A percentile compares a stretch with the other conserved stretches of the same genome.
Evolutionary conservation across 2,888 invertebrate species (phyloP).

Genomic region (Oconnorella tubifera): DNA sequence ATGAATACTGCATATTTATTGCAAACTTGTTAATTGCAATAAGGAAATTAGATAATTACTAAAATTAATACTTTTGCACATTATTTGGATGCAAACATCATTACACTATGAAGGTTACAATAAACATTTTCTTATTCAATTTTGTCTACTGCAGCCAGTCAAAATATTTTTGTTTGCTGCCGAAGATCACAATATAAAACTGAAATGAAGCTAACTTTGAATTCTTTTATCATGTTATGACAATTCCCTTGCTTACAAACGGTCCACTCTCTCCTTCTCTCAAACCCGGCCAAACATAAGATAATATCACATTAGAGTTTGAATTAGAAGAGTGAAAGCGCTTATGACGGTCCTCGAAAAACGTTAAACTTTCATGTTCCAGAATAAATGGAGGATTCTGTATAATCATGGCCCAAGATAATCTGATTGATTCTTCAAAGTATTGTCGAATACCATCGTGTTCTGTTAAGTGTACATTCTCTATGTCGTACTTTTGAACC

Average conservation of each 20-base stretch:
- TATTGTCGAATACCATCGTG: constrained; percentile 60
- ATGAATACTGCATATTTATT: no score
- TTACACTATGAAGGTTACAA: no score
- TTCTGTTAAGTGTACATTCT: no score
- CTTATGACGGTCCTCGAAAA: constrained; percentile 73
- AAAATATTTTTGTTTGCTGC: no score
- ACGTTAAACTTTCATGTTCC: constrained; percentile 62
- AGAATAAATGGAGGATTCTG: constrained; percentile 59
- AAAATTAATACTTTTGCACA: no score
- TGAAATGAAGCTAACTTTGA: background rate
- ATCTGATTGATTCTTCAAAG: constrained; percentile 74
- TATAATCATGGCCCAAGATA: constrained; percentile 82
- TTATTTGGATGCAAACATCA: no score
- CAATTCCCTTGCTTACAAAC: constrained; percentile 80
- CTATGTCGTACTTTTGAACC: no score
- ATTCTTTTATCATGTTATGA: constrained; percentile 65
- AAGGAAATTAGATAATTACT: no score
- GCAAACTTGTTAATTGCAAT: no score
- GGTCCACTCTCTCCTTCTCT: constrained; percentile 67
- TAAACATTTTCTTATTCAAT: no score
- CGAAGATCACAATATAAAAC: background rate
- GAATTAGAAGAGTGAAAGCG: constrained; percentile 74
- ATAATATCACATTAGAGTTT: constrained; percentile 71
- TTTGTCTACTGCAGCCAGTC: no score
- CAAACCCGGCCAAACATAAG: constrained; percentile 83